A percentile compares a stretch with the other conserved stretches of the same genome.
These are phyloP conservation scores for Thalassarche chlororhynchos DNA, from an alignment of 2,113 vertebrate species.

Conservation along the genomic window DNA sequence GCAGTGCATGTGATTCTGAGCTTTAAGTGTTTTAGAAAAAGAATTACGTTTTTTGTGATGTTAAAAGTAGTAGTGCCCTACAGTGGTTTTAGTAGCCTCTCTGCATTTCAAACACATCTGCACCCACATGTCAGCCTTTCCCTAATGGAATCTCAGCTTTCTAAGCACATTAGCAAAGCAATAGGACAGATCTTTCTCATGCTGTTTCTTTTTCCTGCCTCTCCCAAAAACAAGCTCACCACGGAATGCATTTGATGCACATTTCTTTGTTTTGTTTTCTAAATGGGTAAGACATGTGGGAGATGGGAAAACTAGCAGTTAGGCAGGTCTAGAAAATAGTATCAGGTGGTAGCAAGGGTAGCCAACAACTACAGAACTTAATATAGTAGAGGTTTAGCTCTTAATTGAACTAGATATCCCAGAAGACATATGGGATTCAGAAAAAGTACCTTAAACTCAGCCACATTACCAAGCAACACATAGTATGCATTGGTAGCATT, in stretches of 20 bases:
- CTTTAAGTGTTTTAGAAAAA: neutral
- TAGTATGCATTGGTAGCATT: neutral
- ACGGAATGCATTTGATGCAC: neutral
- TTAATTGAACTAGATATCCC: neutral
- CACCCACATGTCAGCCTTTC: neutral
- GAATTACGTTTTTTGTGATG: neutral
- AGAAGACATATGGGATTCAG: neutral
- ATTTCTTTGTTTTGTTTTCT: neutral
- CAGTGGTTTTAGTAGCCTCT: neutral
- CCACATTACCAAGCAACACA: neutral
- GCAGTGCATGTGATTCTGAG: neutral
- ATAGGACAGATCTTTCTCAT: neutral
- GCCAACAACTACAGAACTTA: neutral
- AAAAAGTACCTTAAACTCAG: neutral
- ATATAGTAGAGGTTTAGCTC: neutral
- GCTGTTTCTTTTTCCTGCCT: conserved; percentile 20
- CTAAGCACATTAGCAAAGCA: conserved; percentile 41
- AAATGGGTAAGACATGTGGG: neutral
- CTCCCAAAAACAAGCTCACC: neutral
- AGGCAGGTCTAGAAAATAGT: neutral
- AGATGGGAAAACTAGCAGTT: neutral
- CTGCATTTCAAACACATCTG: conserved; percentile 44
- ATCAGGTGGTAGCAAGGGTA: neutral
- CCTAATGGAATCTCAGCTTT: conserved; percentile 23
- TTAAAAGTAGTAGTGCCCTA: neutral